Percentiles rank a stretch among this genome's conserved stretches.
Conservation (phyloP, 2,888 invertebrate genomes). For the Phalera bucephala region DNA sequence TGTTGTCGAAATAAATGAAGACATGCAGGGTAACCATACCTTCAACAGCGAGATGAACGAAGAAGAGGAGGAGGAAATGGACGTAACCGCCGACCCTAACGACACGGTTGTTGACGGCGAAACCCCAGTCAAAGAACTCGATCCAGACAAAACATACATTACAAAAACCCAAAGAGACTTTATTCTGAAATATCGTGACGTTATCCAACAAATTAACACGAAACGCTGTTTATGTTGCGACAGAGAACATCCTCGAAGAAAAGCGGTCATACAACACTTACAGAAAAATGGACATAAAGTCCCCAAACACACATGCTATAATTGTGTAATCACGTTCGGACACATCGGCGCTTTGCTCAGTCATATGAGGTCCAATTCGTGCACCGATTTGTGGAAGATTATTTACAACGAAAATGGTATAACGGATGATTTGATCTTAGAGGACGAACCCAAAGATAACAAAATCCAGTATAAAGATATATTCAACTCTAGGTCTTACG, state of each 20-base stretch:
- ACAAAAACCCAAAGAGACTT: conserved; percentile 75
- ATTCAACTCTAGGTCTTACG: conserved; percentile 76
- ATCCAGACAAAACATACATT: conserved; percentile 66
- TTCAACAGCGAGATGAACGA: conserved; percentile 62
- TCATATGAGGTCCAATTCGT: conserved; percentile 77
- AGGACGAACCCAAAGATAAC: conserved; percentile 62
- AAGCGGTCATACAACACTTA: conserved; percentile 78
- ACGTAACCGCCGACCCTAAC: conserved; percentile 47
- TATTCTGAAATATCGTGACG: conserved; percentile 67
- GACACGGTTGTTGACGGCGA: conserved; percentile 54
- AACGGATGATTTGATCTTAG: conserved; percentile 71
- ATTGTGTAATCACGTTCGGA: conserved; percentile 83
- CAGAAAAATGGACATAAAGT: conserved; percentile 82
- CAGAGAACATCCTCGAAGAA: conserved; percentile 72
- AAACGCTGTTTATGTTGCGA: conserved; percentile 76
- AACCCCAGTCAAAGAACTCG: conserved; percentile 48
- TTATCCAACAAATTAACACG: conserved; percentile 77
- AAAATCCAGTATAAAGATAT: conserved; percentile 77
- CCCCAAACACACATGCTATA: conserved; percentile 85
- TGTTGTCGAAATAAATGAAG: conserved; percentile 75
- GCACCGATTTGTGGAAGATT: conserved; percentile 77
- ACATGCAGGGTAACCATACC: conserved; percentile 56
- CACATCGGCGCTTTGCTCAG: conserved; percentile 78
- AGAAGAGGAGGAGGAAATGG: conserved; percentile 58
- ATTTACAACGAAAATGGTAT: conserved; percentile 77